phyloP scores from a whole-genome alignment of 2,888 invertebrate species.

The Trissolcus japonicus region DNA sequence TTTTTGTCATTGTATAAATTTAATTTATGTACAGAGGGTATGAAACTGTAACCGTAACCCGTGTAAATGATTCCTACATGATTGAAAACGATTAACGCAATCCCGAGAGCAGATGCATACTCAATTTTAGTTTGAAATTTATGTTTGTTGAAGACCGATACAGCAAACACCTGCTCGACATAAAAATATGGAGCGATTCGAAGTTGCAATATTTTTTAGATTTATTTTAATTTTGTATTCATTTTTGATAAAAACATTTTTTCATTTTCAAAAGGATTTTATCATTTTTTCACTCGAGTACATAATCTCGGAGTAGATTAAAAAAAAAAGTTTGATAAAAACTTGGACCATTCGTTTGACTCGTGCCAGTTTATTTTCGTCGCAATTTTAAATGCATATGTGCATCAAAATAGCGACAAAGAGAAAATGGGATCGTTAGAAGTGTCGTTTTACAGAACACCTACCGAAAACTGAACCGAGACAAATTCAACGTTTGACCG shows the following conservation, averaged over 20 bases:
- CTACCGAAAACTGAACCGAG: conserved; percentile 67
- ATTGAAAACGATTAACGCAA: conserved; percentile 27
- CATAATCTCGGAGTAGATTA: not conserved
- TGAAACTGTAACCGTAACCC: conserved; percentile 9
- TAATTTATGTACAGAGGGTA: not conserved
- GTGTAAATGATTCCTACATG: conserved; percentile 24
- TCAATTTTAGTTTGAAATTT: conserved; percentile 27
- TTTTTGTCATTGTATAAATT: no score
- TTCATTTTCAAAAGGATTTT: no score
- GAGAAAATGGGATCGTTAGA: conserved; percentile 57
- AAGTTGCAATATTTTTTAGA: no score
- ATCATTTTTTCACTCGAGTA: no score
- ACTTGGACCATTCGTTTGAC: not conserved
- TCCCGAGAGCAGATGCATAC: conserved; percentile 42
- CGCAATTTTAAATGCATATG: not conserved
- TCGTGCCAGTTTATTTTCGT: not conserved
- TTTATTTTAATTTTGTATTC: no score
- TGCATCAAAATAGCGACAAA: conserved; percentile 39
- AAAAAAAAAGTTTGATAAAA: conserved; percentile 3
- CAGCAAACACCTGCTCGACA: no score
- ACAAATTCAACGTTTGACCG: conserved; percentile 63
- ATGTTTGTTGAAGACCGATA: no score
- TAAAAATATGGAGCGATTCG: no score
- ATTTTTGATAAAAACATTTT: no score
- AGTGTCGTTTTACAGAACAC: conserved; percentile 66